phyloP scores from a whole-genome alignment of 92 coral and sea anemone species.

The Epizoanthus stellaris region DNA sequence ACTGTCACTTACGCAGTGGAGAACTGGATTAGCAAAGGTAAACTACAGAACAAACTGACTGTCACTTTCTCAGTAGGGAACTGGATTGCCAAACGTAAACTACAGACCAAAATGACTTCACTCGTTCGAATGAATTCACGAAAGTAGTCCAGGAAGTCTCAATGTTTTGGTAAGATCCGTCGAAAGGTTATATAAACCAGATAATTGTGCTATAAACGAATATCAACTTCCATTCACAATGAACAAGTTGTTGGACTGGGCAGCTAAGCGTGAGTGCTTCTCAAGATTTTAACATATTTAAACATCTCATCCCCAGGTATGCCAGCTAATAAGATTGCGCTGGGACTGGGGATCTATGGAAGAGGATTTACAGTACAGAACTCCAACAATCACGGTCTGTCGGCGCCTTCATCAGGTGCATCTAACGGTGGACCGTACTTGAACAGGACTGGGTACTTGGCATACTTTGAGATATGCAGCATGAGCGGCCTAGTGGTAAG shows the following conservation, averaged over 20 bases:
- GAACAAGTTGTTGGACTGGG: no score
- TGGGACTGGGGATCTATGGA: conserved; percentile 77
- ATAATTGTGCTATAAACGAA: background rate
- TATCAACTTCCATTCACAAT: no score
- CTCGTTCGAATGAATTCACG: no score
- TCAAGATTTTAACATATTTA: background rate
- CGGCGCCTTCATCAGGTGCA: conserved; percentile 63
- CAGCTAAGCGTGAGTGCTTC: no score
- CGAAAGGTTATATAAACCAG: background rate
- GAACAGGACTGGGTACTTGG: conserved; percentile 54
- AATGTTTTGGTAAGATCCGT: no score
- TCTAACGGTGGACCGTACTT: conserved; percentile 58
- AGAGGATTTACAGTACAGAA: conserved; percentile 61
- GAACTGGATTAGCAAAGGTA: no score
- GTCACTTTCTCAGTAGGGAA: conserved; percentile 66
- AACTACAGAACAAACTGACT: no score
- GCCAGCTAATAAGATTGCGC: conserved; percentile 78
- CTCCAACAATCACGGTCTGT: conserved; percentile 58
- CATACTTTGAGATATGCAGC: conserved; percentile 76
- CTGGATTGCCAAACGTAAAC: conserved; percentile 7
- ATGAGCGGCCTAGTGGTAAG: conserved; percentile 24
- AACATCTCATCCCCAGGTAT: conserved; percentile 61
- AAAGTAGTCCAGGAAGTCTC: background rate
- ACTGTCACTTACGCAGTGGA: no score
- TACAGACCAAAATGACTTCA: no score